Conservation (phyloP, 2,113 vertebrate species). For the Lepisosteus osseus region DNA sequence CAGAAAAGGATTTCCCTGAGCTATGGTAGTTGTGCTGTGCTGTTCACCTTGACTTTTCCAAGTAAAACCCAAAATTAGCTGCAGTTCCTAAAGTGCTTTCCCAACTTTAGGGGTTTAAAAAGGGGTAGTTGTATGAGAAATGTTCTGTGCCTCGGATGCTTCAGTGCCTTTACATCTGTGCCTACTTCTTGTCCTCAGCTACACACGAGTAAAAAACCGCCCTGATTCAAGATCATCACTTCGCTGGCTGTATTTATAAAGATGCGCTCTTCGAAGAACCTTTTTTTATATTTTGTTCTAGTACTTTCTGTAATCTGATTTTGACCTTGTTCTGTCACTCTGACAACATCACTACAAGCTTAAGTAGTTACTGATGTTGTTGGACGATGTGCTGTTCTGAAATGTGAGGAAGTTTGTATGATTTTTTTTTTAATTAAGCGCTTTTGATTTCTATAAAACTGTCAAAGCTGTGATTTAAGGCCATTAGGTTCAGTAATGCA, state of each 20-base stretch:
- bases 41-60: too few species aligned
- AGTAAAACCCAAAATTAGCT: too few species aligned
- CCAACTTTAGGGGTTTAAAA: too few species aligned
- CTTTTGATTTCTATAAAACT: too few species aligned
- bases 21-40: neutral
- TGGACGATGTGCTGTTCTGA: too few species aligned
- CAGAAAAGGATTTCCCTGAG: neutral
- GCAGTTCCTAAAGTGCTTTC: too few species aligned
- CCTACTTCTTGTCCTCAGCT: slow-evolving; percentile 99
- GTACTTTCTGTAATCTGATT: slow-evolving; percentile 77
- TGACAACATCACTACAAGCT: too few species aligned
- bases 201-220: slow-evolving; percentile 86
- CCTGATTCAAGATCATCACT: slow-evolving; percentile 83
- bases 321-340: slow-evolving; percentile 31
- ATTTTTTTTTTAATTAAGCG: too few species aligned
- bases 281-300: slow-evolving; percentile 44
- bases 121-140: slow-evolving; percentile 40
- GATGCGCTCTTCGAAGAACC: slow-evolving; percentile 57
- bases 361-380: too few species aligned
- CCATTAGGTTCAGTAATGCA: too few species aligned
- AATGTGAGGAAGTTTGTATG: too few species aligned
- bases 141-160: slow-evolving; percentile 60
- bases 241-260: slow-evolving; percentile 83
- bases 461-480: too few species aligned
- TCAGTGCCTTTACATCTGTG: slow-evolving; percentile 92